phyloP scores from a whole-genome alignment of 2,113 vertebrate species.

The Pterocles burchelli region DNA sequence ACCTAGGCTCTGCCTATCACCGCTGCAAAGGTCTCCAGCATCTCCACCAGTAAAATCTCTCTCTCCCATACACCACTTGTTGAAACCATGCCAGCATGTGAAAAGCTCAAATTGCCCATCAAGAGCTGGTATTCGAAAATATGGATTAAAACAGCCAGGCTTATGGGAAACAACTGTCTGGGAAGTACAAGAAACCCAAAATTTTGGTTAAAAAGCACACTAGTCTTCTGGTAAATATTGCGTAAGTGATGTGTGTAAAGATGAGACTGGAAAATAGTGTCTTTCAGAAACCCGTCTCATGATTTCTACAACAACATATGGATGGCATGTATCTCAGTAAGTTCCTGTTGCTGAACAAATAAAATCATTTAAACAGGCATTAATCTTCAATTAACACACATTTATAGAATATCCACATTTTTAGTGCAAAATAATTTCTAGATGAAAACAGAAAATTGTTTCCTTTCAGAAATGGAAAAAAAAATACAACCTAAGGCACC shows the following conservation, averaged over 20 bases:
- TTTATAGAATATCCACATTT: neutral
- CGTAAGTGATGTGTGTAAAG: neutral
- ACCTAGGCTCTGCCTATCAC: neutral
- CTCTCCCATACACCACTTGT: rapidly evolving
- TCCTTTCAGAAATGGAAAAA: neutral
- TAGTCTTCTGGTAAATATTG: neutral
- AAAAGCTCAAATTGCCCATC: neutral
- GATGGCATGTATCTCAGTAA: neutral
- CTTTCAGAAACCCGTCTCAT: neutral
- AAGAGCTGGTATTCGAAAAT: neutral
- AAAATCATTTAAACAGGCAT: neutral
- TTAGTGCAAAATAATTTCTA: neutral
- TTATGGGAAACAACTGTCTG: neutral
- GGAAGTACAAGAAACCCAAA: neutral
- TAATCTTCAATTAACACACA: neutral
- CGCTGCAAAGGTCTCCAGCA: rapidly evolving
- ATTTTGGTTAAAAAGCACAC: neutral
- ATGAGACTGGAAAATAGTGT: neutral
- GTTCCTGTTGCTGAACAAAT: neutral
- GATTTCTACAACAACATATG: neutral
- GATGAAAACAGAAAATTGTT: neutral
- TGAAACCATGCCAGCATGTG: neutral
- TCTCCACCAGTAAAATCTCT: neutral
- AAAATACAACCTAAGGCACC: neutral
- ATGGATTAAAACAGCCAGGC: neutral